phyloP scores from a whole-genome alignment of 2,888 invertebrate species.

The Melanostoma mellinum region DNA sequence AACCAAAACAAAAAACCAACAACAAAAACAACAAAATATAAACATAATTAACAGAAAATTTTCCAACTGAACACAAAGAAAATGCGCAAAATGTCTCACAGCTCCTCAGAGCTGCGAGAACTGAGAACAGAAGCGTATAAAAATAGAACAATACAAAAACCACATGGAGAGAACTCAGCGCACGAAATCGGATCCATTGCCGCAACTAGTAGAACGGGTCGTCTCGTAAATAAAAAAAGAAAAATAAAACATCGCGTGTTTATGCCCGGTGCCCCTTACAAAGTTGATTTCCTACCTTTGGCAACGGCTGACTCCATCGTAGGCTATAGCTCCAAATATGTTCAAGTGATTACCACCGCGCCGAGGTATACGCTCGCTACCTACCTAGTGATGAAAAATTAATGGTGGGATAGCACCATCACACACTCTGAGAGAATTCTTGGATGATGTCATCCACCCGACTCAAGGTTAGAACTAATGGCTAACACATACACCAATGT shows the following conservation, averaged over 20 bases:
- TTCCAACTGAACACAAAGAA: slow-evolving; percentile 2
- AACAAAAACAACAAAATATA: neutral
- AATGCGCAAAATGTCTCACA: slow-evolving; percentile 51
- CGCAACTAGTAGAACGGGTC: slow-evolving; percentile 40
- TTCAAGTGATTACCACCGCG: neutral
- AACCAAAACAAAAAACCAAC: slow-evolving; percentile 9
- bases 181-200: slow-evolving; percentile 26
- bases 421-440: slow-evolving; percentile 16
- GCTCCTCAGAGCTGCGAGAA: neutral
- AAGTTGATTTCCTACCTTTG: slow-evolving; percentile 5
- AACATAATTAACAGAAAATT: neutral
- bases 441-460: slow-evolving; percentile 62
- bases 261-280: neutral
- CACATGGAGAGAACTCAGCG: slow-evolving; percentile 28
- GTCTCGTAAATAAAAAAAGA: slow-evolving; percentile 5
- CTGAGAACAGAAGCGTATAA: slow-evolving; percentile 25
- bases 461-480: slow-evolving; percentile 55
- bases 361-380: neutral
- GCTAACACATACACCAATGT: slow-evolving; percentile 28
- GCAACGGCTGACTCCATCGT: neutral
- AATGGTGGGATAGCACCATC: slow-evolving; percentile 14
- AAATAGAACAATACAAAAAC: slow-evolving; percentile 59
- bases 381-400: slow-evolving; percentile 12
- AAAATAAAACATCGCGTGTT: slow-evolving; percentile 34
- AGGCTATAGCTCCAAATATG: too few species aligned